A percentile compares a stretch with the other conserved stretches of the same genome.
These are phyloP conservation scores for Pygmarrhopalites habei DNA, from an alignment of 1,140 invertebrate species.

Conservation along the genomic window DNA sequence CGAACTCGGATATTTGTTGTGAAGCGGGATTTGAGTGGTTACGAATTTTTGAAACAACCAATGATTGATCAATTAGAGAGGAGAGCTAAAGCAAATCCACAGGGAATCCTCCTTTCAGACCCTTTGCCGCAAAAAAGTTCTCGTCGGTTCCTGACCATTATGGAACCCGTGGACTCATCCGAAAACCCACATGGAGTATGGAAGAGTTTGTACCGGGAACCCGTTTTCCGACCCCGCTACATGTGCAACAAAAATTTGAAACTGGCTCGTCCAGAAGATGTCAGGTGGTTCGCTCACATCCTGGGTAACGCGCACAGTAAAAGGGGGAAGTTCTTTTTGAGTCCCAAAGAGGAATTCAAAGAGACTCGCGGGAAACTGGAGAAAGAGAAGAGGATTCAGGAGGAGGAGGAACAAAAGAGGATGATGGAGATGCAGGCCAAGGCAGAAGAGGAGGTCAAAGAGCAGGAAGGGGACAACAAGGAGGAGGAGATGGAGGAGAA, in stretches of 20 bases:
- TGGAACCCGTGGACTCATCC: slow-evolving; percentile 12
- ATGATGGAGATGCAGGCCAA: background rate
- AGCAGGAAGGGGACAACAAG: background rate
- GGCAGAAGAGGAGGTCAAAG: background rate
- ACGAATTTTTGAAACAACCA: slow-evolving; percentile 9
- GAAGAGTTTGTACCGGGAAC: slow-evolving; percentile 20
- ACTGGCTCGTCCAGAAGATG: slow-evolving; percentile 6
- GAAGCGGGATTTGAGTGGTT: slow-evolving; percentile 15
- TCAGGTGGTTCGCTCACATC: slow-evolving; percentile 30
- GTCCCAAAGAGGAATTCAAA: slow-evolving; percentile 4
- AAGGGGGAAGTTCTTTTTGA: background rate
- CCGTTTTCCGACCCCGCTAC: slow-evolving; percentile 17
- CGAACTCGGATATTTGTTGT: slow-evolving; percentile 27
- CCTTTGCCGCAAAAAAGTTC: background rate
- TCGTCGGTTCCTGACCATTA: slow-evolving; percentile 24
- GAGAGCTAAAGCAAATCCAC: slow-evolving; percentile 3
- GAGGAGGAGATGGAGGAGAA: background rate
- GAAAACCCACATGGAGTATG: slow-evolving; percentile 24
- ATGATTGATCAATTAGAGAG: background rate
- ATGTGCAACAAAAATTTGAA: slow-evolving; percentile 20
- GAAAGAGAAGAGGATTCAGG: background rate
- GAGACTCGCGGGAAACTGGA: too few relatives aligned
- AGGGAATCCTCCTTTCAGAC: slow-evolving; percentile 20
- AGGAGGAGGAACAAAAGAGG: background rate
- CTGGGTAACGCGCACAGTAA: slow-evolving; percentile 5